phyloP scores from a whole-genome alignment of 2,797 vertebrate species.

The Diplodus sargus region DNA sequence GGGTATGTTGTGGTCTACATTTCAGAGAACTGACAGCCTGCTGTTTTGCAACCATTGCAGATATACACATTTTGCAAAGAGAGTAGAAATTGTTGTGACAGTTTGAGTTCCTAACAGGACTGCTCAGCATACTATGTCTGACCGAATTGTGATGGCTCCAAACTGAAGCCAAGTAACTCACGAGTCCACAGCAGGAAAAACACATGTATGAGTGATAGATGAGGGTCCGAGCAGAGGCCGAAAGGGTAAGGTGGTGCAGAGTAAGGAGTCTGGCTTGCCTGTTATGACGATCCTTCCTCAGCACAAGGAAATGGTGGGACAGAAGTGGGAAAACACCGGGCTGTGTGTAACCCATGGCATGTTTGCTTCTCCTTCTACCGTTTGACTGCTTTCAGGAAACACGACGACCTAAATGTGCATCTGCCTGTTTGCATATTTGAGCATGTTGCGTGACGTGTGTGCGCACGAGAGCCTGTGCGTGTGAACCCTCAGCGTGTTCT shows the following conservation, averaged over 20 bases:
- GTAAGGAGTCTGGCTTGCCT: constrained; percentile 56
- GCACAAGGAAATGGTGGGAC: constrained; percentile 66
- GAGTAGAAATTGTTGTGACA: constrained; percentile 58
- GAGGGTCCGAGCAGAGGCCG: constrained; percentile 71
- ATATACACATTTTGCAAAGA: constrained; percentile 51
- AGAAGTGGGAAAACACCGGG: constrained; percentile 56
- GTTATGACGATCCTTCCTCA: constrained; percentile 57
- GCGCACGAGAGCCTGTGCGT: constrained; percentile 30
- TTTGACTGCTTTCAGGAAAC: neutral
- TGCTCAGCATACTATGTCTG: neutral
- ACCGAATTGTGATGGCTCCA: constrained; percentile 58
- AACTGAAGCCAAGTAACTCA: constrained; percentile 64
- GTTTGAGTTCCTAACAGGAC: constrained; percentile 41
- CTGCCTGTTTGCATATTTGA: constrained; percentile 7
- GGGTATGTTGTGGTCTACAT: constrained; percentile 15
- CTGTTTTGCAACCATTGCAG: constrained; percentile 55
- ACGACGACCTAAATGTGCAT: neutral
- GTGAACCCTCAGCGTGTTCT: constrained; percentile 61
- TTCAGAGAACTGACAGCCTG: constrained; percentile 57
- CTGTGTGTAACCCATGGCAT: constrained; percentile 67
- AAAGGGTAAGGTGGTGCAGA: constrained; percentile 68
- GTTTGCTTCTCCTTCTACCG: constrained; percentile 40
- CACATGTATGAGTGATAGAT: constrained; percentile 70
- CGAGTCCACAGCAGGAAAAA: constrained; percentile 63
- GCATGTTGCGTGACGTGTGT: neutral